Conservation (phyloP, 2,797 vertebrate species). For the Enteromius anoplus region DNA sequence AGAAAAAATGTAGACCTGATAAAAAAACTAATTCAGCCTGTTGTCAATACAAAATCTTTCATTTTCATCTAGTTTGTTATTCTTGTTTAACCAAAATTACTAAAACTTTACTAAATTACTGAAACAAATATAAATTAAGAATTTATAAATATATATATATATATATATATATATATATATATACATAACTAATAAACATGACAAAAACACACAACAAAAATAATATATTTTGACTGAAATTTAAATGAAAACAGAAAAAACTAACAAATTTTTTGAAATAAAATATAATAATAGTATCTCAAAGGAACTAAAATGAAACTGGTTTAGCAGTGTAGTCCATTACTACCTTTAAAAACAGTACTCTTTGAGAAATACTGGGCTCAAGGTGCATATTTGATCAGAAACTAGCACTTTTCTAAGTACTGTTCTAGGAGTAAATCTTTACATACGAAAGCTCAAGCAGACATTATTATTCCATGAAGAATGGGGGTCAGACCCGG, state of each 20-base stretch:
- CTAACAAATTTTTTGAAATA: not conserved
- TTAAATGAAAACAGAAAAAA: not conserved
- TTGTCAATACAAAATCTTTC: not conserved
- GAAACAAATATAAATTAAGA: too few species aligned
- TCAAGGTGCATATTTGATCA: not conserved
- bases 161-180: too few species aligned
- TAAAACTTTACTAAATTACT: too few species aligned
- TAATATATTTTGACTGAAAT: not conserved
- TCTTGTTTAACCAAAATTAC: not conserved
- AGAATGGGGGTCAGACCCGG: slow-evolving; percentile 36
- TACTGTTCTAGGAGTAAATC: slow-evolving; percentile 20
- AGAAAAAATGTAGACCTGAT: not conserved
- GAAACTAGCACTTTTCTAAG: not conserved
- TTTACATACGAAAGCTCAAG: slow-evolving; percentile 3
- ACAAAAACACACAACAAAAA: not conserved
- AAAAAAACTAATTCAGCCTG: not conserved
- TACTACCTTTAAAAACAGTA: slow-evolving; percentile 37
- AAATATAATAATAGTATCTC: not conserved
- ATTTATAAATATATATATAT: not conserved
- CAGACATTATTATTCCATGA: slow-evolving; percentile 17
- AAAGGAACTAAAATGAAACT: not conserved
- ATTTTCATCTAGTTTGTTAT: not conserved
- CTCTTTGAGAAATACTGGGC: too few species aligned
- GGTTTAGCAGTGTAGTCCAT: not conserved
- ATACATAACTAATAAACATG: not conserved